Base-by-base conservation (phyloP, 1,140 invertebrate species). In the Drosophila bipectinata region DNA sequence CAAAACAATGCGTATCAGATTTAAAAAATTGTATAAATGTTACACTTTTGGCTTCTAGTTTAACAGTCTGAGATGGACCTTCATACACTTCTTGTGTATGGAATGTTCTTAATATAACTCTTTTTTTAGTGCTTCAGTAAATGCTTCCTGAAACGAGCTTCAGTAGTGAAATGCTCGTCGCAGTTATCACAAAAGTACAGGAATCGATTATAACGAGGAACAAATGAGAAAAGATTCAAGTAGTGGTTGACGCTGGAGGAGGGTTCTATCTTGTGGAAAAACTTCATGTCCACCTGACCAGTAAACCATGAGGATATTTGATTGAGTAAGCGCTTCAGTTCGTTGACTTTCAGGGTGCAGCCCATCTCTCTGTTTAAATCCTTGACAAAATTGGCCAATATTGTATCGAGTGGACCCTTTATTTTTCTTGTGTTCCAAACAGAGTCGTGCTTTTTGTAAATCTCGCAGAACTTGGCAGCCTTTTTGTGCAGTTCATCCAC, bases 281-380 rank as follows among this genome's bases (percentile, higher is more conserved):
- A 55, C 44, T 77, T 72, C 1, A 69, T 57, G 8, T 78, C 58
- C 3, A 71, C 55, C 5, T 55, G 67, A 0, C 77, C 10, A 6
- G 53, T 18, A 47, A 83, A 59, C 89, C 89, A 91, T 1, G 39
- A 7, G 1, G 59, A 58, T 9, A 91, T 64, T 12, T 80, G 58
- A 60, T 89, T 91, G 6, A 90, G n/a, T 30, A 91, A 73, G 3
- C 81, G 76, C 59, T 91, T 91, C 0, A 72, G 2, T 12, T 91
- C 89, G 1, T 3, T 18, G 0, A 60, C n/a, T 1, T 44, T 55
- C 1, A 91, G 52, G 2, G 64, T 30, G 2, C 48, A 34, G 6
- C 26, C 21, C 7, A 89, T 47, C 6, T n/a, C 5, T 0, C 0
- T n/a, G 30, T 89, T 91, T 2, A 67, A 34, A 12, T 68, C 48